Evolutionary conservation across 2,797 vertebrate species (phyloP).

Genomic region (Aplochiton taeniatus): DNA sequence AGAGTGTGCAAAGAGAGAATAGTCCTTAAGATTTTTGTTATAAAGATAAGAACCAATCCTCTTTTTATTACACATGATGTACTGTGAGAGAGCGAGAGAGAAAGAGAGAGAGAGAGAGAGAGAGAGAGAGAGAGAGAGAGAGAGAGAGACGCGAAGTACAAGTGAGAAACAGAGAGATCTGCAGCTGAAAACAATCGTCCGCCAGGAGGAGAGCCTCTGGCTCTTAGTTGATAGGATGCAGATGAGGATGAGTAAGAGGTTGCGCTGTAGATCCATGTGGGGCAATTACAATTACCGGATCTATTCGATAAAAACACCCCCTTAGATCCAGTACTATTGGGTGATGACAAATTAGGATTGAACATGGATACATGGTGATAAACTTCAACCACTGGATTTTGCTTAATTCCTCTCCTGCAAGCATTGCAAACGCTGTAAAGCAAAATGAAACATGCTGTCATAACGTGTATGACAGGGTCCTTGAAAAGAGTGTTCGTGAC

Average conservation of each 20-base stretch:
- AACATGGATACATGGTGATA: too few relatives aligned
- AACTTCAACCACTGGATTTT: too few relatives aligned
- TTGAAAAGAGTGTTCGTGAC: background rate
- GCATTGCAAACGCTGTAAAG: too few relatives aligned
- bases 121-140: background rate
- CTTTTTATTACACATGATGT: background rate
- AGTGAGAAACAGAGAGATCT: slow-evolving; percentile 4
- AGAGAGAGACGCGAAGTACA: background rate
- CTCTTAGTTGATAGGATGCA: slow-evolving; percentile 44
- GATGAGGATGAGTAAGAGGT: slow-evolving; percentile 47
- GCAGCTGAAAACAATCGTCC: slow-evolving; percentile 61
- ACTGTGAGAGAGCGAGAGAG: background rate
- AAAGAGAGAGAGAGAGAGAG: slow-evolving; percentile 10
- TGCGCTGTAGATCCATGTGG: slow-evolving; percentile 3
- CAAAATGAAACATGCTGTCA: too few relatives aligned
- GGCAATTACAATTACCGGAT: background rate
- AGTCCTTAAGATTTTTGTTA: slow-evolving; percentile 23
- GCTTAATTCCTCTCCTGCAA: too few relatives aligned
- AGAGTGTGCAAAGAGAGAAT: background rate
- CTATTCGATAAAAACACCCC: background rate
- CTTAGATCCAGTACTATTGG: too few relatives aligned
- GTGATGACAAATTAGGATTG: too few relatives aligned
- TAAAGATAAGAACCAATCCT: slow-evolving; percentile 42
- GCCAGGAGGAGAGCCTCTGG: slow-evolving; percentile 3
- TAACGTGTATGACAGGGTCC: background rate